Evolutionary conservation across 2,797 vertebrate genomes (phyloP).

Genomic region (Lemur catta): DNA sequence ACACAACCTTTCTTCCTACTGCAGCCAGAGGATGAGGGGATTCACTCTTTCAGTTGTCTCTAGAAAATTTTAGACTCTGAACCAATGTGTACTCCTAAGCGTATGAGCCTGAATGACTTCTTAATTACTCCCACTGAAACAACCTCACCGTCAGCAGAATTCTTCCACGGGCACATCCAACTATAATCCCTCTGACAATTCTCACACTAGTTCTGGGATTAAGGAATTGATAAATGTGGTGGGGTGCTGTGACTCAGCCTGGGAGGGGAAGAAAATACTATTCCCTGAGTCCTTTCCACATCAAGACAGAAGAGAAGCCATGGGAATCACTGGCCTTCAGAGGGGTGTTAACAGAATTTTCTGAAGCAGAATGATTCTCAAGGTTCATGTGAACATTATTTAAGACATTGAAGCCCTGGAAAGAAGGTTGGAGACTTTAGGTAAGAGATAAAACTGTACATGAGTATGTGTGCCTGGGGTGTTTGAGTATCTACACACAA

Average conservation of each 20-base stretch:
- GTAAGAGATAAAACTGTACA: not conserved
- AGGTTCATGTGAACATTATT: not conserved
- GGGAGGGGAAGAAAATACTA: not conserved
- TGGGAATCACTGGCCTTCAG: not conserved
- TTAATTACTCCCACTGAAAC: conserved; percentile 64
- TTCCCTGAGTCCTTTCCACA: not conserved
- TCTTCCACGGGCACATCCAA: not conserved
- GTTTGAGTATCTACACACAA: not conserved
- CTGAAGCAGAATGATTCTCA: not conserved
- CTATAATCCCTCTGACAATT: conserved; percentile 23
- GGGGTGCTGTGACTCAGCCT: not conserved
- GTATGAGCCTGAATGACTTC: not conserved
- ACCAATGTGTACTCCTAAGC: not conserved
- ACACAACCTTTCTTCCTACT: not conserved
- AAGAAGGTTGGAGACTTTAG: not conserved
- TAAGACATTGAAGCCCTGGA: not conserved
- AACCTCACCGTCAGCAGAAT: not conserved
- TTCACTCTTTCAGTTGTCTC: not conserved
- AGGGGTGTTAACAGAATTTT: not conserved
- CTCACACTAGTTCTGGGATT: not conserved
- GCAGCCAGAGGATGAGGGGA: not conserved
- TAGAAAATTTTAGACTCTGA: not conserved
- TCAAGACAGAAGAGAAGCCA: not conserved
- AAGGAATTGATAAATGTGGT: not conserved
- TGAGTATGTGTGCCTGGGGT: not conserved